Base-by-base conservation (phyloP, 2,113 vertebrate species). In the Eolophus roseicapilla region DNA sequence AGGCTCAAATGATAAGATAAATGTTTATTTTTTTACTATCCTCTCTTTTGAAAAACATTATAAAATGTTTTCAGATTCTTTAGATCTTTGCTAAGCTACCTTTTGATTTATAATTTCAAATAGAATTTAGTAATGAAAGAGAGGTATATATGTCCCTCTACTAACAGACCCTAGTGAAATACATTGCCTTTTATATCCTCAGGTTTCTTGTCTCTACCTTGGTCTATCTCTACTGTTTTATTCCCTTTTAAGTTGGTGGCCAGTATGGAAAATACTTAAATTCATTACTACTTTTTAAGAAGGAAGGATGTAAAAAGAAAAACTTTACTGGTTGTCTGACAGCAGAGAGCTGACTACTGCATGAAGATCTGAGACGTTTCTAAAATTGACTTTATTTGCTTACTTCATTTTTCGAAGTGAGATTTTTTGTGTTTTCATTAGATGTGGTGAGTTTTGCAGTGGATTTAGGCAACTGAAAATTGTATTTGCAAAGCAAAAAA, bases 61-160 rank as follows among this genome's bases (percentile, higher is more conserved):
- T 57, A 39, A 88, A 81, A 50, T 63, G 25, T 53, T 93, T 92
- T 52, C 82, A 93, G 43, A 74, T 86, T 95, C 86, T 85, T 62
- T 86, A 90, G 53, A 46, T 75, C 59, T 70, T 93, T 94, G 28
- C 81, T 97, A 97, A 93, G 60, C 28, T 71, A 73, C 21, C 78
- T 91, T 97, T 96, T 97, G 94, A 96, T 97, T 96, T 92, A 76
- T 79, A 78, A 90, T 96, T 98, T 97, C 95, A 96, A 92, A 97
- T 92, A 75, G 95, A 97, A 97, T 97, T 96, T 86, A 88, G 79
- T 96, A 95, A 95, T 90, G 71, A 93, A 96, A 88, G 85, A 87
- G 65, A 96, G 62, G 52, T 77, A 69, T 76, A 41, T 55, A 64
- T 73, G 46, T 11, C 9, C 14, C 29, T 86, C 13, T 21, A n/a